Base-by-base conservation (phyloP, 2,888 invertebrate species). In the Protodeltote pygarga region DNA sequence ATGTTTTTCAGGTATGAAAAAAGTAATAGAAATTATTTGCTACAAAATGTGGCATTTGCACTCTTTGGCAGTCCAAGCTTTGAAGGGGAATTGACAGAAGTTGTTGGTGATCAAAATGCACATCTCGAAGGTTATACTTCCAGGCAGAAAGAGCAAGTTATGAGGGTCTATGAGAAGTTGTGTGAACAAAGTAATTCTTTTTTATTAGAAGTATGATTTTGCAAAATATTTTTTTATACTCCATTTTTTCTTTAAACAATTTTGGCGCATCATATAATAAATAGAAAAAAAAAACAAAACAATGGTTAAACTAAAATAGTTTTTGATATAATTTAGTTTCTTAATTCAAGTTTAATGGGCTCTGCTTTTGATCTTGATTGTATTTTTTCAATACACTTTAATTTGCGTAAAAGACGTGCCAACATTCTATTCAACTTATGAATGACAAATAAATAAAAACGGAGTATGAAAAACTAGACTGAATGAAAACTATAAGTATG, bases 1-100 rank as follows among this genome's bases (percentile, higher is more conserved):
- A 8, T 9, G 14, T 20, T 17, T 80, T 92, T 75, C 78, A 91
- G 92, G 57, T 94, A 93, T 77, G 92, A 93, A 60, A 81, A 77
- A 63, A 70, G 79, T 37, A 89, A 93, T 53, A 85, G 93, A 50
- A 87, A 89, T 50, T 81, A 87, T 57, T 77, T 94, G 31, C 77
- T 93, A 27, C 84, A 92, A 63, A 94, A 94, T 79, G 87, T 94
- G 48, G 93, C 92, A 15, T 94, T 89, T 81, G 93, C 93, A 6
- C 75, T 93, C 34, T 93, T 84, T 77, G 94, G 94, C 2, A 84
- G 90, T 32, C 94, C 94, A 1, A 81, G 76, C 38, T 53, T 52
- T 27, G 92, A 89, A 73, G 84, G 85, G 10, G 93, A 92, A 48
- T 61, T 83, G 5, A 65, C 71, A 14, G 71, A 73, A 46, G 52